Conservation (phyloP, 2,113 vertebrate species). For the Hylia prasina region DNA sequence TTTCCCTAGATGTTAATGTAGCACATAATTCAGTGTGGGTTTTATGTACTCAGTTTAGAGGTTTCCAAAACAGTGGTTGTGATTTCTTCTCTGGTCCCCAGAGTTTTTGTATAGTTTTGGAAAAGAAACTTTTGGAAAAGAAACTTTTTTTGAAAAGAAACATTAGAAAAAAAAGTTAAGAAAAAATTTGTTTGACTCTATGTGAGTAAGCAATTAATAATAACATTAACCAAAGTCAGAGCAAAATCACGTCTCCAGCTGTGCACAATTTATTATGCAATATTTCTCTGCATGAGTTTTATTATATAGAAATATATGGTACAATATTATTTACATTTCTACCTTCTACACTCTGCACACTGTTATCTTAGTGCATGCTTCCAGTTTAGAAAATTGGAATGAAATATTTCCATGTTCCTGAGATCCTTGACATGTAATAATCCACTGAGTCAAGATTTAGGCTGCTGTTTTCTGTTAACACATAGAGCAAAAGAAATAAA, state of each 20-base stretch:
- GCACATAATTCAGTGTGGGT: neutral
- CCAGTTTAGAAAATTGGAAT: neutral
- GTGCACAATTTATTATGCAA: neutral
- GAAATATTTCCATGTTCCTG: conserved; percentile 22
- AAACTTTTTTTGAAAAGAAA: no score
- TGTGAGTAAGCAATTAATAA: neutral
- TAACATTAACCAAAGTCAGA: neutral
- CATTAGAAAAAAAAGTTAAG: neutral
- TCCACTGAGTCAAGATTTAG: conserved; percentile 50
- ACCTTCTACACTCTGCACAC: neutral
- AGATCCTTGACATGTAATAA: conserved; percentile 43
- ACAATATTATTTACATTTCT: neutral
- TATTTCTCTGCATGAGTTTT: neutral
- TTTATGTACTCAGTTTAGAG: neutral
- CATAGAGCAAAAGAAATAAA: conserved; percentile 56
- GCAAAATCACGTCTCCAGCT: neutral
- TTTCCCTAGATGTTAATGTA: neutral
- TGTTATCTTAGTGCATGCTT: neutral
- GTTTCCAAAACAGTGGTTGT: neutral
- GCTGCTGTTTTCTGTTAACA: conserved; percentile 64
- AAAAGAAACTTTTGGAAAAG: no score
- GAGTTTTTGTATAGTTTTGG: no score
- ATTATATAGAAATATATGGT: neutral
- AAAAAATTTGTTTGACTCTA: neutral
- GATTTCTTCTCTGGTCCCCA: neutral